phyloP scores from a whole-genome alignment of 2,113 vertebrate species.

The Piliocolobus tephrosceles region DNA sequence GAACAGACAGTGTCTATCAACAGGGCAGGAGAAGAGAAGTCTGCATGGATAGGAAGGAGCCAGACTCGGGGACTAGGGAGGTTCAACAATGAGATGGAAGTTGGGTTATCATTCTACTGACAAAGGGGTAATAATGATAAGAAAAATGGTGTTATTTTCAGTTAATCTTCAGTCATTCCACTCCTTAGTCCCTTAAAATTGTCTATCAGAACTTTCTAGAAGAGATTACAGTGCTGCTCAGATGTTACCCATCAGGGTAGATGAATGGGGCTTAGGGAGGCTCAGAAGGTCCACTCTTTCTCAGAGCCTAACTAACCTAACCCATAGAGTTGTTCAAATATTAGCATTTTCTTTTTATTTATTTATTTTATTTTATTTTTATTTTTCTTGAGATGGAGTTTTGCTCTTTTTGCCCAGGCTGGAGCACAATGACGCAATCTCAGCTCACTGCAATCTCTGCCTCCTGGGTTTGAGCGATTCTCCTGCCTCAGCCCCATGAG shows the following conservation, averaged over 20 bases:
- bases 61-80: fast-evolving
- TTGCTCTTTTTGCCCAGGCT: no score
- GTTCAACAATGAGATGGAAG: neutral
- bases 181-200: neutral
- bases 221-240: neutral
- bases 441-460: no score
- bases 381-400: no score
- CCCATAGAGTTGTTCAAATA: neutral
- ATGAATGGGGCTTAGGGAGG: neutral
- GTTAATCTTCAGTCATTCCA: neutral
- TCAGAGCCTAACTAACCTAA: neutral
- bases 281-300: neutral
- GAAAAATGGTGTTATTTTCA: neutral
- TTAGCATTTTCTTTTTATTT: neutral
- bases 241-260: neutral
- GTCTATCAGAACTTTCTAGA: neutral
- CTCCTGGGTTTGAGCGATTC: no score
- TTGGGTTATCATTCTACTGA: neutral
- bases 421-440: no score
- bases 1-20: neutral
- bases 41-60: neutral
- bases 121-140: neutral
- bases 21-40: fast-evolving
- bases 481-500: no score
- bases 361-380: no score